Base-by-base conservation (phyloP, 2,797 vertebrate genomes). In the Acanthornis magna region DNA sequence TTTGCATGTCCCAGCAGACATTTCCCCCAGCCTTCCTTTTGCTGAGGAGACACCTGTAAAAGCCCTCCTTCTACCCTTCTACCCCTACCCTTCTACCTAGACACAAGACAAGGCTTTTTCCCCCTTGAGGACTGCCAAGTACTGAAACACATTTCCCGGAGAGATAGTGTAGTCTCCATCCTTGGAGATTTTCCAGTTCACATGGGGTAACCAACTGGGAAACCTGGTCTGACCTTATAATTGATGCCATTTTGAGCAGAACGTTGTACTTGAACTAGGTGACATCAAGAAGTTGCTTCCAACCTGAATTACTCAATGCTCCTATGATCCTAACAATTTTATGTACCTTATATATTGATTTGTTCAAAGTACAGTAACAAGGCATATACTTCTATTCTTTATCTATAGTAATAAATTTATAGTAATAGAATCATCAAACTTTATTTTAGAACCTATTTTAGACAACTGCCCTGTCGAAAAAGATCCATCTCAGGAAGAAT, bases 361-460 rank as follows among this genome's bases (percentile, higher is more conserved):
- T 74, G 3, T 58, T 85, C 48, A 34, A 72, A 88, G 36, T 81
- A 71, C 3, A 36, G 3, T 36, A 60, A 40, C 20, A 27, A 80
- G 9, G 10, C 2, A 4, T 36, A 10, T n/a, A 36, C 13, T 81
- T 55, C 10, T 40, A 32, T 55, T 55, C 23, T 62, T 76, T 68
- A 30, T 73, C 21, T 55, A 1, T 54, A 43, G 18, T 79, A 75
- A 85, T 55, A 43, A 60, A 55, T 87, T 71, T n/a, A 21, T 19
- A 29, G 25, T 81, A 75, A 66, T 34, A 67, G 15, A 29, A 58
- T 53, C 17, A 34, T 71, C 30, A 61, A 65, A 77, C 15, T 70
- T 77, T 77, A 22, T 79, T 38, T 60, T 88, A 78, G n/a, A 91
- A 93, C n/a, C 38, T 87, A 3, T 96, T 96, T 62, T 84, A 97